A percentile compares a stretch with the other conserved stretches of the same genome.
Conservation (phyloP, 2,888 invertebrate genomes). For the Caenorhabditis wallacei region DNA sequence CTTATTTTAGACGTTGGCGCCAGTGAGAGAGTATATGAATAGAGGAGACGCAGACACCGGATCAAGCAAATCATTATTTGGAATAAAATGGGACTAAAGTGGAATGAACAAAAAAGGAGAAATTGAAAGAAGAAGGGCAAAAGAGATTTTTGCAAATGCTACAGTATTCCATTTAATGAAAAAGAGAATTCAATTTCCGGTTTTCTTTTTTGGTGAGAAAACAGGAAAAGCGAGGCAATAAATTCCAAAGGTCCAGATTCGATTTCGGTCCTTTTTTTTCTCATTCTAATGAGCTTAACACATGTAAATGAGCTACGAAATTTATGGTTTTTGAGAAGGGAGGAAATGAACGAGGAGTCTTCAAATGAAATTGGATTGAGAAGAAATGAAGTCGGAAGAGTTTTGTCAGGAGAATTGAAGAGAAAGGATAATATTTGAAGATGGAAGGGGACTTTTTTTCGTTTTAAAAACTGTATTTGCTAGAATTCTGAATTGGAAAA, state of each 20-base stretch:
- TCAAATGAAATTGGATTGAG: slow-evolving; percentile 25
- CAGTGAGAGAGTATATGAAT: slow-evolving; percentile 20
- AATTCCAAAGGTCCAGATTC: slow-evolving; percentile 55
- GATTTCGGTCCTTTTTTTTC: slow-evolving; percentile 25
- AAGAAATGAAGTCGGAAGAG: background rate
- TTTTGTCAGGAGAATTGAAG: background rate
- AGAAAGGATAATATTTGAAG: background rate
- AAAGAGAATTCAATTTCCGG: slow-evolving; percentile 54
- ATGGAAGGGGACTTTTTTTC: background rate
- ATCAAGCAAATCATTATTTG: slow-evolving; percentile 33
- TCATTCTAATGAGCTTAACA: slow-evolving; percentile 55
- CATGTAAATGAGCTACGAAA: slow-evolving; percentile 52
- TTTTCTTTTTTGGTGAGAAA: background rate
- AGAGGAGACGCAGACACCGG: slow-evolving; percentile 35
- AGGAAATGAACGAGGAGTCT: background rate
- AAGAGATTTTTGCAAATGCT: background rate
- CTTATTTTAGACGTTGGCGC: slow-evolving; percentile 52
- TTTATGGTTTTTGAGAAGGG: slow-evolving; percentile 43
- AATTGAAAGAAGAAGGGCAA: too few relatives aligned
- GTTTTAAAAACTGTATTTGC: too few relatives aligned
- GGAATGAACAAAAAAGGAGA: background rate
- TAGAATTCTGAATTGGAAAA: too few relatives aligned
- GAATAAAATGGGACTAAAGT: background rate
- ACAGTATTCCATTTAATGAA: slow-evolving; percentile 19
- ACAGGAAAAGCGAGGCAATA: slow-evolving; percentile 29